These are phyloP conservation scores for Nemoura dubitans DNA, from an alignment of 2,888 invertebrate genomes.

Conservation along the genomic window DNA sequence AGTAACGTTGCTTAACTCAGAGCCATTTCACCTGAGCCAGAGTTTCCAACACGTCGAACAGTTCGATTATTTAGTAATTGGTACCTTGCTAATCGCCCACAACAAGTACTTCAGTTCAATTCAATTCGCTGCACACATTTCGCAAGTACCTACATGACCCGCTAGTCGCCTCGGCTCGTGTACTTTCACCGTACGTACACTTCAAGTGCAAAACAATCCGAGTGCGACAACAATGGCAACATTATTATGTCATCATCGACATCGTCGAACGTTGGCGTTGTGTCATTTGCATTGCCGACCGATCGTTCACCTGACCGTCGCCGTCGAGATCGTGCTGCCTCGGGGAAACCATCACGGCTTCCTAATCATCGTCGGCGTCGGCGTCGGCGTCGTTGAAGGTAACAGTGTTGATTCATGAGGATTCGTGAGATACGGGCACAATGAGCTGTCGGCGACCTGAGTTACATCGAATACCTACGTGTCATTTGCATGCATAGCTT, in stretches of 20 bases:
- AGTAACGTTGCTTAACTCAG: no score
- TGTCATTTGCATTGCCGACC: background rate
- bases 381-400: background rate
- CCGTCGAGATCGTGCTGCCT: background rate
- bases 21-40: no score
- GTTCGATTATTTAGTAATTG: no score
- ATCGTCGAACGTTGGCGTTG: background rate
- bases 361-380: background rate
- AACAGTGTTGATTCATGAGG: background rate
- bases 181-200: background rate
- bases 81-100: no score
- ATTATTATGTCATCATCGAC: background rate
- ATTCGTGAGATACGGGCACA: background rate
- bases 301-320: background rate
- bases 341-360: no score
- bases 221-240: background rate
- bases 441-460: no score
- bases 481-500: no score
- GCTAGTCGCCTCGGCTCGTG: background rate
- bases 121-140: background rate
- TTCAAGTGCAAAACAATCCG: background rate
- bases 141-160: background rate
- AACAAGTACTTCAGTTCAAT: no score
- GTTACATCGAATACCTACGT: no score
- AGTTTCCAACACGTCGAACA: no score